phyloP scores from a whole-genome alignment of 2,888 invertebrate genomes.

The Microctonus hyperodae region DNA sequence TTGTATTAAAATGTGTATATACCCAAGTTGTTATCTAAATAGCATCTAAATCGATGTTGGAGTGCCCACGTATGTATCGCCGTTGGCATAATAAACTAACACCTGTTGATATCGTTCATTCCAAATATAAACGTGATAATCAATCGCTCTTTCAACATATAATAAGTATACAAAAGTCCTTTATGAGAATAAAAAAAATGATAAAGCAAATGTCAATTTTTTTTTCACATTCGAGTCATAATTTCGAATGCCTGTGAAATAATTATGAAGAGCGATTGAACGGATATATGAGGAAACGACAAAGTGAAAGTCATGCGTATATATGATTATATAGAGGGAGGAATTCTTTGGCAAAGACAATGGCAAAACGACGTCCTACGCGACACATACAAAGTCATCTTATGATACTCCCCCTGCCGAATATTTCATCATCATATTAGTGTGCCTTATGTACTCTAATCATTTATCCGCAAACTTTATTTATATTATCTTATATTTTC shows the following conservation, averaged over 20 bases:
- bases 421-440: constrained; percentile 58
- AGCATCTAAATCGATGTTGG: constrained; percentile 61
- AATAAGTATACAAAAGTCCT: neutral
- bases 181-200: constrained; percentile 13
- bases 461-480: constrained; percentile 47
- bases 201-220: constrained; percentile 5
- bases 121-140: neutral
- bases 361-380: constrained; percentile 20
- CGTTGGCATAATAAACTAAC: constrained; percentile 58
- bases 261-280: constrained; percentile 11
- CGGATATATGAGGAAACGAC: neutral
- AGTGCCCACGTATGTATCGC: constrained; percentile 52
- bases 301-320: constrained; percentile 13
- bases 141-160: neutral
- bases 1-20: neutral
- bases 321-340: neutral
- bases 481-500: neutral
- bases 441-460: constrained; percentile 50
- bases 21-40: constrained; percentile 50
- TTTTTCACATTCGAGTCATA: constrained; percentile 40
- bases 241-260: constrained; percentile 37
- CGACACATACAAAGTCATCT: constrained; percentile 18
- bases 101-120: constrained; percentile 54
- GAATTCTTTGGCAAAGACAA: constrained; percentile 6
- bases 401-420: constrained; percentile 32